Percentiles rank a stretch among this genome's conserved stretches.
Evolutionary conservation across 2,113 vertebrate species (phyloP).

Genomic region (Leptobrachium ailaonicum): DNA sequence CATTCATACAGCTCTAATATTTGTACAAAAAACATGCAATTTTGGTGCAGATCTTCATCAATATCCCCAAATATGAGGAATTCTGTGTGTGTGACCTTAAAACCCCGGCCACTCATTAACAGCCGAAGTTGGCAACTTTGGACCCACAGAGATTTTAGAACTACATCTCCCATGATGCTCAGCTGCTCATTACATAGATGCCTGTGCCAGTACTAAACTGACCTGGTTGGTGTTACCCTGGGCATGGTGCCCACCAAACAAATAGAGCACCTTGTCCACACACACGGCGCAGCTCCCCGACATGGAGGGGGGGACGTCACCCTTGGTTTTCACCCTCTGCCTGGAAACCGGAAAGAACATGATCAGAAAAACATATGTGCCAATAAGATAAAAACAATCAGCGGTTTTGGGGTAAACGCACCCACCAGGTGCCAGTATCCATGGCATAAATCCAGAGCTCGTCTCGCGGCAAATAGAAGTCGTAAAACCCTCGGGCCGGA

Average conservation of each 20-base stretch:
- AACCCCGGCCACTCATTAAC: too few relatives aligned
- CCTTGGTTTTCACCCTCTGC: conserved; percentile 79
- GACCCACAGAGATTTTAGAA: too few relatives aligned
- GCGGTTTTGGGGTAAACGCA: not conserved
- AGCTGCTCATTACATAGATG: too few relatives aligned
- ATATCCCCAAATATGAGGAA: too few relatives aligned
- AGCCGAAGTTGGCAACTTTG: too few relatives aligned
- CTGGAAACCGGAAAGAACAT: conserved; percentile 57
- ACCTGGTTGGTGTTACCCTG: conserved; percentile 92
- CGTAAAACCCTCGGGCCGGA: conserved; percentile 79
- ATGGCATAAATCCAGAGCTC: conserved; percentile 95
- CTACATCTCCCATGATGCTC: too few relatives aligned
- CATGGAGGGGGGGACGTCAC: conserved; percentile 89
- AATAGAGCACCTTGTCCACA: conserved; percentile 85
- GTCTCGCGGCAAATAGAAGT: conserved; percentile 89
- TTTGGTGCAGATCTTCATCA: too few relatives aligned
- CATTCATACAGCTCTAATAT: too few relatives aligned
- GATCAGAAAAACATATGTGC: not conserved
- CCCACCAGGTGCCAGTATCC: conserved; percentile 89
- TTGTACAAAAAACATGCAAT: too few relatives aligned
- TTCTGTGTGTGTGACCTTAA: too few relatives aligned
- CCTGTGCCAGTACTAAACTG: conserved; percentile 26
- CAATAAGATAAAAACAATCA: not conserved
- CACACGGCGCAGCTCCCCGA: conserved; percentile 92
- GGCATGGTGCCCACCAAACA: conserved; percentile 92